Evolutionary conservation across 2,888 invertebrate species (phyloP), one percentile per base, ranked within the genome.

Genomic region (Rhagium mordax): DNA sequence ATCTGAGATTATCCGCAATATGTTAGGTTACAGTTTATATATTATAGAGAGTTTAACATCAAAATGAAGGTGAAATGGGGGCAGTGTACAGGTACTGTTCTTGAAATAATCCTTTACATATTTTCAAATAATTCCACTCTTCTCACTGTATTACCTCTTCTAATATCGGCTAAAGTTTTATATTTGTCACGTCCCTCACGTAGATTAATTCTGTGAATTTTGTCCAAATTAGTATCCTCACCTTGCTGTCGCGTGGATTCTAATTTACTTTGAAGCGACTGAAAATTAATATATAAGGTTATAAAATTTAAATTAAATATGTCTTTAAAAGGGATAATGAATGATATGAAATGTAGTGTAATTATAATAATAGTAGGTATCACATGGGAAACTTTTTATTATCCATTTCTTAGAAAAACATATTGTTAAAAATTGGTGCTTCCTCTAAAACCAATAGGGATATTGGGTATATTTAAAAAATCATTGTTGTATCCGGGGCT

Each of bases 71-170:
- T 41, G 41, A 41, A 33, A 13, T 13, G 1, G 3, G 41, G n/a
- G 41, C n/a, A 41, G 41, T 41, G 3, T 41, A 10, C 13, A 10
- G 10, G 10, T n/a, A 41, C n/a, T 41, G 41, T 41, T 41, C n/a
- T 51, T 51, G 3, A 24, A 4, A 24, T 20, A 16, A 27, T 20
- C 4, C 1, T 64, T 78, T 83, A 87, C 81, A 86, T 81, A 79
- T 87, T 87, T 79, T 87, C 87, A 79, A 87, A 87, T 83, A 87
- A 81, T 71, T 87, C 87, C 1, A 87, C 86, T 62, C 87, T 79
- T 74, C 87, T 74, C n/a, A 83, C 82, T 2, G 87, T 87, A 74
- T 87, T 87, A 57, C 87, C 87, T 74, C 85, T 83, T 57, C 87
- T 82, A 75, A 87, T 87, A 76, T 86, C 86, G 1, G 83, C 80